Evolutionary conservation across 2,113 vertebrate species (phyloP).

Genomic region (Malurus elegans): DNA sequence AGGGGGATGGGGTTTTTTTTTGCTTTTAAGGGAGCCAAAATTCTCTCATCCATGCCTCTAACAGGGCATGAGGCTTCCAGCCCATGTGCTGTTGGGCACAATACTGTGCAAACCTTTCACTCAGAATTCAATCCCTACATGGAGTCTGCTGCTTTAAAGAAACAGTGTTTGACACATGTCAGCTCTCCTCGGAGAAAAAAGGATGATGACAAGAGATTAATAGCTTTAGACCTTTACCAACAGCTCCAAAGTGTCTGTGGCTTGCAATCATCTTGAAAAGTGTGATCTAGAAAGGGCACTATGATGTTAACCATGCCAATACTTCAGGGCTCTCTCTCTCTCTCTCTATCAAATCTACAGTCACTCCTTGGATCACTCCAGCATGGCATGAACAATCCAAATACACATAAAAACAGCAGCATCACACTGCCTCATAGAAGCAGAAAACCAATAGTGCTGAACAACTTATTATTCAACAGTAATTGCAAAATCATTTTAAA

Average conservation of each 20-base stretch:
- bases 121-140: neutral
- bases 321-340: neutral
- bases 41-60: neutral
- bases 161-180: neutral
- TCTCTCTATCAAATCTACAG: neutral
- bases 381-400: neutral
- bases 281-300: neutral
- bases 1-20: neutral
- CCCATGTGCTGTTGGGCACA: neutral
- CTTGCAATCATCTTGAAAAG: neutral
- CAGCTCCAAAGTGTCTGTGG: neutral
- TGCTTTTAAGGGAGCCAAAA: neutral
- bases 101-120: neutral
- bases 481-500: conserved; percentile 41
- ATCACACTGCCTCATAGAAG: conserved; percentile 9
- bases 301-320: neutral
- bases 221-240: neutral
- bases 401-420: neutral
- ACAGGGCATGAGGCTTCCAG: neutral
- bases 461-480: neutral
- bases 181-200: neutral
- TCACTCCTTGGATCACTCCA: neutral
- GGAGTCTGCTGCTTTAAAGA: neutral
- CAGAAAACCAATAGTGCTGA: neutral
- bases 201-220: neutral